Base-by-base conservation (phyloP, 2,113 vertebrate species). In the Monopterus albus region DNA sequence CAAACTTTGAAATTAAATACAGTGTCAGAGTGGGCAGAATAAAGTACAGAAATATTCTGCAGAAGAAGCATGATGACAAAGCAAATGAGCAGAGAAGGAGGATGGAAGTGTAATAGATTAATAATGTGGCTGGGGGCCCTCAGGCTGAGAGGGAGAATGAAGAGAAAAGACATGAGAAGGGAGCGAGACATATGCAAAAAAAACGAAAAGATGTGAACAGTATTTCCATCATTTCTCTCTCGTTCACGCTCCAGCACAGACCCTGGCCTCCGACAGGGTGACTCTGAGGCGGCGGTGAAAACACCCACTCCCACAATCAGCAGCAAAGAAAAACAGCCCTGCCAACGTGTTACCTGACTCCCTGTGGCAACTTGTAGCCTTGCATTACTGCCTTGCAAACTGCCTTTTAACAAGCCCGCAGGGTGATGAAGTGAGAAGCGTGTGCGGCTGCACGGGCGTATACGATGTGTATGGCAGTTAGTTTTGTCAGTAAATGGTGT, bases 331-430 rank as follows among this genome's bases (percentile, higher is more conserved):
- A 82, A 83, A 78, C 70, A 72, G 68, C 50, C 21, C 64, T 45
- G 79, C 67, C 87, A 85, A 84, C 85, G 86, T 88, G 78, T 85
- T 88, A 88, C 85, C 83, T 85, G 79, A 87, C 65, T 78, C 79
- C 29, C 71, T 20, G 42, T 51, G 7, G 81, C 79, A 61, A 79
- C 75, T 51, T 38, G 23, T 38, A 78, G 63, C 12, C 33, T 61
- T 49, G 57, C 81, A 84, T 80, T 82, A 82, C 63, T 71, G 81
- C 75, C 58, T 78, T 81, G 79, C 79, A 88, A 88, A 89, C 83
- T 50, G 57, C 29, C 76, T 67, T 84, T 87, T 85, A 84, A 89
- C 83, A 87, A 87, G 82, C 61, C 85, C 55, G 2, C 69, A 69
- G 60, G 77, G 88, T 81, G 81, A 88, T 88, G 83, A 90, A 81